phyloP scores from a whole-genome alignment of 2,888 invertebrate genomes.

The Xestia ashworthii region DNA sequence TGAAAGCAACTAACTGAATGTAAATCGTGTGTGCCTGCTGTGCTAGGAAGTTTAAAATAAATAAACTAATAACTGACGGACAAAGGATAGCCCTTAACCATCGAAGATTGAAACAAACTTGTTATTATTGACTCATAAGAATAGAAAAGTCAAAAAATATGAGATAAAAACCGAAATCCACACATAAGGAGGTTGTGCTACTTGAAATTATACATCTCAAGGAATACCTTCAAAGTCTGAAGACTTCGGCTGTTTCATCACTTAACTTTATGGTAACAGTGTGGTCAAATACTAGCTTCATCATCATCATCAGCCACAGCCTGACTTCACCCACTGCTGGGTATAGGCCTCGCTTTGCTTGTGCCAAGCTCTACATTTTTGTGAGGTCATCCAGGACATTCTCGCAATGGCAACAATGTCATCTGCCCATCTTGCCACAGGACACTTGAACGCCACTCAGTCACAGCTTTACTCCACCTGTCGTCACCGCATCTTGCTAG shows the following conservation, averaged over 20 bases:
- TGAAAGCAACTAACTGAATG: constrained; percentile 15
- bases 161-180: background rate
- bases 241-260: background rate
- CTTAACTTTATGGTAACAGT: background rate
- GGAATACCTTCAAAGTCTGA: background rate
- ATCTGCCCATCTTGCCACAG: too few relatives aligned
- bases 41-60: background rate
- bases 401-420: too few relatives aligned
- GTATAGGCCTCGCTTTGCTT: too few relatives aligned
- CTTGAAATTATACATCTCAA: background rate
- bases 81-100: background rate
- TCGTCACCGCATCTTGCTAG: too few relatives aligned
- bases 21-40: background rate
- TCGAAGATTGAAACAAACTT: background rate
- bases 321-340: too few relatives aligned
- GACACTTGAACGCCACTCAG: too few relatives aligned
- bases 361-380: too few relatives aligned
- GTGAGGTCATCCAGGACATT: too few relatives aligned
- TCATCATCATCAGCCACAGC: too few relatives aligned
- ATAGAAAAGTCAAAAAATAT: background rate
- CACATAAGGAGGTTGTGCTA: background rate
- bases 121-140: background rate
- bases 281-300: background rate
- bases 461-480: too few relatives aligned
- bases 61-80: background rate